Evolutionary conservation across 1,140 invertebrate genomes (phyloP).

Genomic region (Phortica variegata): DNA sequence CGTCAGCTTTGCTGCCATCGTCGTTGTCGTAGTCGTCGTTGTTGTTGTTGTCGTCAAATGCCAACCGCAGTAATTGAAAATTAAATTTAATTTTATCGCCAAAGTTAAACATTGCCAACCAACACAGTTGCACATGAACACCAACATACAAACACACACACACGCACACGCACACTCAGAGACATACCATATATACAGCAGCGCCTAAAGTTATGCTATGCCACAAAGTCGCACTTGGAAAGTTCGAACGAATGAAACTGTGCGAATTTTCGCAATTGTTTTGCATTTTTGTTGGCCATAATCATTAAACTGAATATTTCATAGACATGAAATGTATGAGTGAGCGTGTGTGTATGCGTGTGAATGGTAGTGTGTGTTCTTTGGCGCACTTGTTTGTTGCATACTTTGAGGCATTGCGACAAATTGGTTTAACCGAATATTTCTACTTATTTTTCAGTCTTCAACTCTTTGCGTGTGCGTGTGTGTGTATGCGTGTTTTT

Average conservation of each 20-base stretch:
- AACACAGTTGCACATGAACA: background rate
- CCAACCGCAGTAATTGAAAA: constrained; percentile 49
- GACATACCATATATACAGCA: constrained; percentile 6
- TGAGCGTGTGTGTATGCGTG: no score
- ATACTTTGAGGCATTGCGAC: no score
- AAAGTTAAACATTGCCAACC: constrained; percentile 38
- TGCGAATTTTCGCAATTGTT: constrained; percentile 42
- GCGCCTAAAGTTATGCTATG: background rate
- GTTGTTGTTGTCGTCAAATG: constrained; percentile 19
- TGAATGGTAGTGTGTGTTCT: no score
- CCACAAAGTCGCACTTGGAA: no score
- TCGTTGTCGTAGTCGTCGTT: no score
- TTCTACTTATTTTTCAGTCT: no score
- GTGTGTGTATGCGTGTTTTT: no score
- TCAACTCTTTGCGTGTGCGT: no score
- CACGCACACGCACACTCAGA: background rate
- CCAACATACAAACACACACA: constrained; percentile 1
- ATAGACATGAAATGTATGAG: no score
- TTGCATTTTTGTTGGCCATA: constrained; percentile 42
- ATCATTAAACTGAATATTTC: constrained; percentile 53
- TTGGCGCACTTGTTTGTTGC: no score
- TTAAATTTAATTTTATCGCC: constrained; percentile 52
- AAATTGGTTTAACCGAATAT: no score
- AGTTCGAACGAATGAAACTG: background rate
- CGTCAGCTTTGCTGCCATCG: no score